Evolutionary conservation across 2,797 vertebrate species (phyloP).

Genomic region (Acrocephalus scirpaceus): DNA sequence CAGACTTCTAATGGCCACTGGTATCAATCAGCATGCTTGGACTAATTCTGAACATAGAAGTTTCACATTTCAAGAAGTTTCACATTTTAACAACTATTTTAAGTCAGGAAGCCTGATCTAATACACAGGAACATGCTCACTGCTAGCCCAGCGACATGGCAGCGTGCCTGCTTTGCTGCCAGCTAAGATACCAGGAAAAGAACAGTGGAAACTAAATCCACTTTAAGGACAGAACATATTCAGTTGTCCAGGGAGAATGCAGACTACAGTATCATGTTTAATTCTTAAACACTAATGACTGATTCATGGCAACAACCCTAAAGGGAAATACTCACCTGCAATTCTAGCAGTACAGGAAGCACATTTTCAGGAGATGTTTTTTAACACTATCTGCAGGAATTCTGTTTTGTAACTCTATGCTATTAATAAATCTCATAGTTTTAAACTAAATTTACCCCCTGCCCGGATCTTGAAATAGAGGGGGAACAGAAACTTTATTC

Average conservation of each 20-base stretch:
- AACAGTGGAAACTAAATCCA: slow-evolving; percentile 55
- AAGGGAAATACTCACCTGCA: slow-evolving; percentile 58
- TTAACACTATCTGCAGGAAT: not conserved
- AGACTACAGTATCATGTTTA: slow-evolving; percentile 47
- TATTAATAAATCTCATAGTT: slow-evolving; percentile 5
- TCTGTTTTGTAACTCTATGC: not conserved
- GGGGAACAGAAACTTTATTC: not conserved
- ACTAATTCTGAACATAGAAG: slow-evolving; percentile 65
- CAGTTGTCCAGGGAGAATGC: slow-evolving; percentile 7
- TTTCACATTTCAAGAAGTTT: slow-evolving; percentile 64
- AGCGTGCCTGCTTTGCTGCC: slow-evolving; percentile 38
- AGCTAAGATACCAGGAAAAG: slow-evolving; percentile 51
- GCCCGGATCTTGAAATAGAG: not conserved
- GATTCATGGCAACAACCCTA: slow-evolving; percentile 46
- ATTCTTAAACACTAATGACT: slow-evolving; percentile 30
- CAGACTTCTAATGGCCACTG: slow-evolving; percentile 28
- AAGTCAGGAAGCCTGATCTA: slow-evolving; percentile 59
- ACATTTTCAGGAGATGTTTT: not conserved
- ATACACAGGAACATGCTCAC: slow-evolving; percentile 28
- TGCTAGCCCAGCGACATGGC: slow-evolving; percentile 21
- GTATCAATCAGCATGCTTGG: slow-evolving; percentile 53
- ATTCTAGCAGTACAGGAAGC: not conserved
- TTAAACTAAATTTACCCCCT: not conserved
- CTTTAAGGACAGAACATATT: slow-evolving; percentile 46
- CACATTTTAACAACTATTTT: slow-evolving; percentile 68